phyloP scores from a whole-genome alignment of 2,888 invertebrate species.

The Cataglyphis cursor region DNA sequence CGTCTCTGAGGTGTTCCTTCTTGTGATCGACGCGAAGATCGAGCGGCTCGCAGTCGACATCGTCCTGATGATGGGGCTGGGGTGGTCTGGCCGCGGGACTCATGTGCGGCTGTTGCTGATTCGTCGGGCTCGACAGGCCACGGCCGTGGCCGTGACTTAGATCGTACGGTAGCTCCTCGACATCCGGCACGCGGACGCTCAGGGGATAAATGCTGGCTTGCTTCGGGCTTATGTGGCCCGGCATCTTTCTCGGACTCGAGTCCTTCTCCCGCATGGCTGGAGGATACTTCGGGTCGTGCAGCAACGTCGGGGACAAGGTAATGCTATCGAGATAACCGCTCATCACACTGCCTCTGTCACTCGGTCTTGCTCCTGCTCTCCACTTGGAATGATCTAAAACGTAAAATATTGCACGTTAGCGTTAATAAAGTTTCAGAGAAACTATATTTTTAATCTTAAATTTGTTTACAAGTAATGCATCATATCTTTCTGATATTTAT shows the following conservation, averaged over 20 bases:
- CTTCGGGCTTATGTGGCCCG: constrained; percentile 91
- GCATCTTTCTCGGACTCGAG: constrained; percentile 96
- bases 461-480: not conserved
- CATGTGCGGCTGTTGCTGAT: constrained; percentile 87
- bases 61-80: constrained; percentile 85
- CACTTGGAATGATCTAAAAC: constrained; percentile 63
- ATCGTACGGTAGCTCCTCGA: constrained; percentile 90
- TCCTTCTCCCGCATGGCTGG: constrained; percentile 96
- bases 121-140: constrained; percentile 85
- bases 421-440: not conserved
- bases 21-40: constrained; percentile 96
- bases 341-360: constrained; percentile 84
- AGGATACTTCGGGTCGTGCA: constrained; percentile 84
- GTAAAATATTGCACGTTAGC: not conserved
- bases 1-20: constrained; percentile 92
- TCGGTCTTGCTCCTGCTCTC: constrained; percentile 78
- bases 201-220: constrained; percentile 92
- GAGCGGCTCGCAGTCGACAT: constrained; percentile 92
- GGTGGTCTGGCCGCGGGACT: constrained; percentile 88
- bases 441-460: not conserved
- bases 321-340: constrained; percentile 85
- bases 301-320: constrained; percentile 86
- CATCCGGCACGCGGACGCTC: constrained; percentile 89
- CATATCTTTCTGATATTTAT: too few species aligned
- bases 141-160: constrained; percentile 88